phyloP scores from a whole-genome alignment of 2,113 vertebrate genomes.

The Pungitius pungitius region DNA sequence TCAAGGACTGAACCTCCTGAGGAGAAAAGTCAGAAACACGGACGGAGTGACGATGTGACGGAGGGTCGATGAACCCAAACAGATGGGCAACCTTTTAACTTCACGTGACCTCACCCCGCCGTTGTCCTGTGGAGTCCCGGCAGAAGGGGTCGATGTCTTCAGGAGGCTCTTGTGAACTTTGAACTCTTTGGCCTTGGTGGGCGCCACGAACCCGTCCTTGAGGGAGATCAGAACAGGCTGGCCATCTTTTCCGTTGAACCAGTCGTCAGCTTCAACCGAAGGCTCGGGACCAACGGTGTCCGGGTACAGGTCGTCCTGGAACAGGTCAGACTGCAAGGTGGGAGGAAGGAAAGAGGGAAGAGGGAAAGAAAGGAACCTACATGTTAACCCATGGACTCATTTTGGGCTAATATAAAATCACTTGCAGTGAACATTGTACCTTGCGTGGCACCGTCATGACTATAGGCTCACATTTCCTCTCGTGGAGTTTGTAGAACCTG shows the following conservation, averaged over 20 bases:
- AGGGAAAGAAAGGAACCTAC: background rate
- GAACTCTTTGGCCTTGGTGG: slow-evolving; percentile 87
- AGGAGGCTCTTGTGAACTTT: slow-evolving; percentile 89
- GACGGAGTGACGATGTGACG: background rate
- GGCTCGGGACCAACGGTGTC: slow-evolving; percentile 88
- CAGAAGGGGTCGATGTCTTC: slow-evolving; percentile 61
- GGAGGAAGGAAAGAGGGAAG: background rate
- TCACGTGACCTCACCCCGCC: slow-evolving; percentile 60
- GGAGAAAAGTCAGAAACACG: background rate
- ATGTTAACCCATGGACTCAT: background rate
- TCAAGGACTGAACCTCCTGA: slow-evolving; percentile 81
- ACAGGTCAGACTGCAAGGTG: slow-evolving; percentile 86
- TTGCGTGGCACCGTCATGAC: slow-evolving; percentile 88
- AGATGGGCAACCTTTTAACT: too few relatives aligned
- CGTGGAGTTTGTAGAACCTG: slow-evolving; percentile 89
- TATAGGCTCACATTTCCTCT: slow-evolving; percentile 87
- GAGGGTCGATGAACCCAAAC: too few relatives aligned
- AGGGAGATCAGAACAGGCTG: slow-evolving; percentile 87
- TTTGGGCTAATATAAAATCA: background rate
- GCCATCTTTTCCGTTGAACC: slow-evolving; percentile 85
- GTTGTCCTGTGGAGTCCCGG: slow-evolving; percentile 46
- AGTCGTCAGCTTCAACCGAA: slow-evolving; percentile 86
- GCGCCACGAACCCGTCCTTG: slow-evolving; percentile 85
- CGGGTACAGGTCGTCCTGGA: slow-evolving; percentile 92
- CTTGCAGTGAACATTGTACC: slow-evolving; percentile 19